Conservation (phyloP, 2,113 vertebrate species). For the Lepus timidus region DNA sequence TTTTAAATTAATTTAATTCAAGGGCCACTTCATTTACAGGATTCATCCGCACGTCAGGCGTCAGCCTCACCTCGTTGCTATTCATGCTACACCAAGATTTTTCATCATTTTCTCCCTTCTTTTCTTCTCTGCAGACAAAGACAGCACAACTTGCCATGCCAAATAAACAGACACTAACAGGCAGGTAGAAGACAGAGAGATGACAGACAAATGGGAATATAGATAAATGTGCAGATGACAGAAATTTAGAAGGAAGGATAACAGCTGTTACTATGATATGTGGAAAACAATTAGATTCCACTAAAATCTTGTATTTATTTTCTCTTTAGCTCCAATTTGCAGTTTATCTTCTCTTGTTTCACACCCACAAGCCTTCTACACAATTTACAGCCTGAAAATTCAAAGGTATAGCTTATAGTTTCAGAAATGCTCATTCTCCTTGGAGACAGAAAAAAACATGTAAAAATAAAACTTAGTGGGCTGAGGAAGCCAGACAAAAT, state of each 20-base stretch:
- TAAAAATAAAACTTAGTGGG: conserved; percentile 62
- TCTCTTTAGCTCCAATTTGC: conserved; percentile 85
- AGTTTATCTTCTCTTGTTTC: conserved; percentile 85
- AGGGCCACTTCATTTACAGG: conserved; percentile 92
- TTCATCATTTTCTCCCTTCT: conserved; percentile 83
- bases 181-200: conserved; percentile 86
- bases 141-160: conserved; percentile 86
- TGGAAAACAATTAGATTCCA: conserved; percentile 86
- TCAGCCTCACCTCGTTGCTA: conserved; percentile 89
- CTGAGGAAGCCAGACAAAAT: conserved; percentile 24
- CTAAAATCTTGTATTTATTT: conserved; percentile 86
- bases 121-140: conserved; percentile 83
- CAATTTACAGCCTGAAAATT: conserved; percentile 84
- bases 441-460: conserved; percentile 64
- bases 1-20: conserved; percentile 94
- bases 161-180: conserved; percentile 87
- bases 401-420: conserved; percentile 76
- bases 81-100: conserved; percentile 88
- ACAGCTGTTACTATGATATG: conserved; percentile 85
- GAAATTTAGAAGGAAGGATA: conserved; percentile 84
- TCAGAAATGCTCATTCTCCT: conserved; percentile 79
- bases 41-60: conserved; percentile 89
- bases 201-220: conserved; percentile 87
- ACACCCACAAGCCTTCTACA: conserved; percentile 79
- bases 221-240: conserved; percentile 83